Evolutionary conservation across 2,113 vertebrate species (phyloP), one percentile per base, ranked within the genome.

Genomic region (Pelecanoides urinatrix): DNA sequence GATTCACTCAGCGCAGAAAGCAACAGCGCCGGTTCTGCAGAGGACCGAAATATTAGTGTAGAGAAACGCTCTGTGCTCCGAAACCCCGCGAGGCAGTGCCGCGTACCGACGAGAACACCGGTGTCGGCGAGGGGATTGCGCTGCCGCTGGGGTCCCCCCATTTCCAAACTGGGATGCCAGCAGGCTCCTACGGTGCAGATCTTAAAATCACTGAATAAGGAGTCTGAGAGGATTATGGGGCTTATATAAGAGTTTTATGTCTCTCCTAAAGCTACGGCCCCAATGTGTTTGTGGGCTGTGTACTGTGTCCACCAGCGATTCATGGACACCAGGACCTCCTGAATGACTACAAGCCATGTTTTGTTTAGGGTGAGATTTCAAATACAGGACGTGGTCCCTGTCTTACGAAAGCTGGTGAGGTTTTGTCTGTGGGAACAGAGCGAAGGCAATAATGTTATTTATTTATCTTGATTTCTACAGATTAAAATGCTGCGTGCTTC

Each of bases 161-260:
- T 45, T 87, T 52, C 26, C 82, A 61, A 72, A 73, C 1, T 26
- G 78, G 70, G 79, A 63, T 62, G 83, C 49, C 92, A 83, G 86
- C 80, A 83, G 86, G 34, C 9, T 86, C 7, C 94, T 67, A 11
- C 2, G 0, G 81, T 0, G 0, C 38, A 3, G 13, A 70, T 95
- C 93, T 96, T 93, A 55, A 87, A 86, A 94, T 72, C 92, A 92
- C 74, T 88, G 75, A 96, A 86, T 55, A 95, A 93, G 92, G 71
- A 90, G 92, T 86, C 82, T 71, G 96, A 97, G 92, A 95, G 93
- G 95, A 94, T 95, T 94, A 97, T 52, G 80, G 65, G 80, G 65
- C 90, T 97, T 97, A 94, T 44, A 3, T 90, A 92, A 96, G 86
- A 80, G 91, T 95, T 97, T 96, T 97, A 95, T 96, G 81, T 82